These are phyloP conservation scores for Dipodomys spectabilis DNA, from an alignment of 2,113 vertebrate genomes.

Conservation along the genomic window DNA sequence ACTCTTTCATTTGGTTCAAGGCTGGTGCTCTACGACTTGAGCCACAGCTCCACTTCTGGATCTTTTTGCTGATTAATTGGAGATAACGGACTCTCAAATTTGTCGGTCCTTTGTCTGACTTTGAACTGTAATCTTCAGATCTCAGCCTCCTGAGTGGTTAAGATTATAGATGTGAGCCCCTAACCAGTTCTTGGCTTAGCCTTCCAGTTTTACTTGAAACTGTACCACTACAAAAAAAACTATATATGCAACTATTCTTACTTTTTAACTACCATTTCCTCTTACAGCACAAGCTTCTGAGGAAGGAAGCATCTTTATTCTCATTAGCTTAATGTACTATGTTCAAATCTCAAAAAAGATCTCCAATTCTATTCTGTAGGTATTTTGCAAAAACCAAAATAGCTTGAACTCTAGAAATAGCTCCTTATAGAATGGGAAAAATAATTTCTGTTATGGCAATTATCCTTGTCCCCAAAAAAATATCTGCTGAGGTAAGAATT, in stretches of 20 bases:
- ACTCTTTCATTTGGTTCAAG: too few species aligned
- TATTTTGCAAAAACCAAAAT: conserved; percentile 7
- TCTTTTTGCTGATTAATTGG: too few species aligned
- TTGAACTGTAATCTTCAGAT: too few species aligned
- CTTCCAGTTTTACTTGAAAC: conserved; percentile 31
- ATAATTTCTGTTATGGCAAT: conserved; percentile 38
- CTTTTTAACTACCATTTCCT: conserved; percentile 1
- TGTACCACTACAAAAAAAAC: background rate
- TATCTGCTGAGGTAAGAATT: conserved; percentile 56
- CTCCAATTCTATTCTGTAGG: background rate
- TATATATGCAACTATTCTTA: background rate
- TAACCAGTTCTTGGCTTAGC: background rate
- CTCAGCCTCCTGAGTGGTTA: too few species aligned
- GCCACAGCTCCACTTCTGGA: too few species aligned
- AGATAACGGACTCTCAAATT: too few species aligned
- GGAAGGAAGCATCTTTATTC: background rate
- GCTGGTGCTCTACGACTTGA: too few species aligned
- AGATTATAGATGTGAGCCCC: too few species aligned
- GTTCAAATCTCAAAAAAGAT: background rate
- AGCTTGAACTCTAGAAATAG: conserved; percentile 1
- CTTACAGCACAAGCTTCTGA: background rate
- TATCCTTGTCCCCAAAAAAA: conserved; percentile 34
- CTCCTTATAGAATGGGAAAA: conserved; percentile 24
- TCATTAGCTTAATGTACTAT: background rate
- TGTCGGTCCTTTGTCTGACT: too few species aligned